A percentile compares a stretch with the other conserved stretches of the same genome.
These are phyloP conservation scores for Hycleus cichorii DNA, from an alignment of 1,140 invertebrate genomes.

Conservation along the genomic window DNA sequence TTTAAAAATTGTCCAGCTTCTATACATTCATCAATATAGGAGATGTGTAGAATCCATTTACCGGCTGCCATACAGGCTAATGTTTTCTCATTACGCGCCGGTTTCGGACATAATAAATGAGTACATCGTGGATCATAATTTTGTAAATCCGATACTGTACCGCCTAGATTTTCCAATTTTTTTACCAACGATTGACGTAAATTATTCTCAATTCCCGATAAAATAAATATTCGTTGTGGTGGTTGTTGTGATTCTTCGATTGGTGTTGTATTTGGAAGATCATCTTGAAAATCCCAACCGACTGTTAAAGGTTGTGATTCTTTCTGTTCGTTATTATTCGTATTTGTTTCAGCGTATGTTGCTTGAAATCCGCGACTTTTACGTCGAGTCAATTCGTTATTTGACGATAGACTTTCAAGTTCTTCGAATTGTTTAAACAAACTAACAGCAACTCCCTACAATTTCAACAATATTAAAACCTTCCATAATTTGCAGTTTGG, in stretches of 20 bases:
- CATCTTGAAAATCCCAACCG: constrained; percentile 45
- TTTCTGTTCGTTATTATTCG: constrained; percentile 17
- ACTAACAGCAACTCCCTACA: not conserved
- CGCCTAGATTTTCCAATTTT: constrained; percentile 52
- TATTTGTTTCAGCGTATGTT: no score
- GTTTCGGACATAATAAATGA: constrained; percentile 68
- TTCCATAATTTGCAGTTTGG: no score
- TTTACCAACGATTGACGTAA: constrained; percentile 11
- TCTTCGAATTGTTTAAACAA: no score
- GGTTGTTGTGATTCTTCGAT: not conserved
- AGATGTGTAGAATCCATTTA: constrained; percentile 76
- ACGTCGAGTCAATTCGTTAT: not conserved
- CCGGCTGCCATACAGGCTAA: constrained; percentile 75
- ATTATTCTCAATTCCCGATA: constrained; percentile 29
- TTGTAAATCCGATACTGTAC: constrained; percentile 50
- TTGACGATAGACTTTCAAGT: no score
- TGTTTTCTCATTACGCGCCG: constrained; percentile 77
- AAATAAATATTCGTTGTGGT: constrained; percentile 28
- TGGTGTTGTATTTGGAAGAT: not conserved
- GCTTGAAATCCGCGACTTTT: constrained; percentile 12
- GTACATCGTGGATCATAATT: constrained; percentile 62
- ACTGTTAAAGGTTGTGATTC: constrained; percentile 47
- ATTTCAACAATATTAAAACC: no score
- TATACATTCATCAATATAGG: constrained; percentile 64
- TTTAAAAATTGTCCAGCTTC: constrained; percentile 55